phyloP scores from a whole-genome alignment of 1,140 invertebrate species.

The Pseudachorutes palmiensis region DNA sequence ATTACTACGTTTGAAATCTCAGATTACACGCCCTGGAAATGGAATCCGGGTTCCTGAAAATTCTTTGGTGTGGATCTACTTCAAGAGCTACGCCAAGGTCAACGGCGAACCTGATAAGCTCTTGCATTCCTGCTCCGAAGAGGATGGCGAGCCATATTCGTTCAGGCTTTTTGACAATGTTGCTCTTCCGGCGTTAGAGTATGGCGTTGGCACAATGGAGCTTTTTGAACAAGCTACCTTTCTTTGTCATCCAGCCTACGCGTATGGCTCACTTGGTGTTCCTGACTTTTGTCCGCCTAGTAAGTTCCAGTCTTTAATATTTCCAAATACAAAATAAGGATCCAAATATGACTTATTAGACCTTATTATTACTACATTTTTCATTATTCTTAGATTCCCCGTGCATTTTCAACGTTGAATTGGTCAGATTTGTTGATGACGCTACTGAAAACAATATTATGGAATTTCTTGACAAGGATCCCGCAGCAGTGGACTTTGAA shows the following conservation, averaged over 20 bases:
- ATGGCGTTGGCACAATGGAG: slow-evolving; percentile 56
- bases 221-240: slow-evolving; percentile 59
- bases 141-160: slow-evolving; percentile 43
- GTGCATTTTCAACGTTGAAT: slow-evolving; percentile 40
- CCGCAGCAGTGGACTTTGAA: slow-evolving; percentile 44
- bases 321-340: not conserved
- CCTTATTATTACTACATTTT: not conserved
- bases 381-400: slow-evolving; percentile 22
- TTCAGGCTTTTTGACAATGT: slow-evolving; percentile 47
- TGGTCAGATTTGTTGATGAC: slow-evolving; percentile 48
- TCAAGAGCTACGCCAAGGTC: slow-evolving; percentile 59
- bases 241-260: slow-evolving; percentile 55
- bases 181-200: slow-evolving; percentile 56
- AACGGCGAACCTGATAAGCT: slow-evolving; percentile 64
- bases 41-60: slow-evolving; percentile 50
- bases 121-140: slow-evolving; percentile 48
- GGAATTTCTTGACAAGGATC: slow-evolving; percentile 47
- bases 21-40: slow-evolving; percentile 45
- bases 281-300: slow-evolving; percentile 41
- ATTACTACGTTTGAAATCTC: not conserved
- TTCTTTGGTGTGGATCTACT: slow-evolving; percentile 55
- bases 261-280: slow-evolving; percentile 57
- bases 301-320: not conserved
- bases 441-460: slow-evolving; percentile 45
- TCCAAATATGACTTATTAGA: no score